Evolutionary conservation across 2,113 vertebrate species (phyloP).

Genomic region (Chionomys nivalis): DNA sequence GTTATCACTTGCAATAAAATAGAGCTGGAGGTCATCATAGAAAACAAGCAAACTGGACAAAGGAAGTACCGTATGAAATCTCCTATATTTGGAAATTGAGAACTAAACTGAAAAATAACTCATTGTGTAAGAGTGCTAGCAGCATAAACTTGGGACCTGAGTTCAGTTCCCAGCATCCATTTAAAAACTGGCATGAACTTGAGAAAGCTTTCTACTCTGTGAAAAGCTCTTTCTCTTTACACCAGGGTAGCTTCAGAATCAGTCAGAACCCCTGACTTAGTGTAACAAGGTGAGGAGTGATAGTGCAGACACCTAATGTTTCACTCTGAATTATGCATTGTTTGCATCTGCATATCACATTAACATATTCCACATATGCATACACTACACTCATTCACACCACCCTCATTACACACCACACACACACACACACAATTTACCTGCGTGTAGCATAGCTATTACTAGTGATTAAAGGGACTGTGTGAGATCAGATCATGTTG

Average conservation of each 20-base stretch:
- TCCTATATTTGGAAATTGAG: not conserved
- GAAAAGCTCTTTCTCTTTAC: not conserved
- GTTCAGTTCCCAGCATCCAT: no score
- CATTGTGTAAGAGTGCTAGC: no score
- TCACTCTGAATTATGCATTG: not conserved
- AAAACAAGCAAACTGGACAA: not conserved
- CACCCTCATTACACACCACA: not conserved
- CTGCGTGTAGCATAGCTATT: not conserved
- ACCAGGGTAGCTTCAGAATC: not conserved
- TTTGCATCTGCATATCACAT: not conserved
- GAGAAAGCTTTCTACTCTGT: not conserved
- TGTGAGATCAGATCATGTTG: not conserved
- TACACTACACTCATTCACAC: not conserved
- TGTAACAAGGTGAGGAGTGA: not conserved
- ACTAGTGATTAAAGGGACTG: not conserved
- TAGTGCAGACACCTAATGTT: not conserved
- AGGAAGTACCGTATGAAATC: no score
- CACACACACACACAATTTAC: not conserved
- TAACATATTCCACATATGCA: not conserved
- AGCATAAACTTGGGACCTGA: not conserved
- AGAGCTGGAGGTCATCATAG: no score
- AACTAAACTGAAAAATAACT: not conserved
- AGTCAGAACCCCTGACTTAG: no score
- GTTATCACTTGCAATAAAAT: not conserved
- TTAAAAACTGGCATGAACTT: not conserved